A percentile compares a stretch with the other conserved stretches of the same genome.
Conservation (phyloP, 2,797 vertebrate genomes). For the Crenichthys baileyi region DNA sequence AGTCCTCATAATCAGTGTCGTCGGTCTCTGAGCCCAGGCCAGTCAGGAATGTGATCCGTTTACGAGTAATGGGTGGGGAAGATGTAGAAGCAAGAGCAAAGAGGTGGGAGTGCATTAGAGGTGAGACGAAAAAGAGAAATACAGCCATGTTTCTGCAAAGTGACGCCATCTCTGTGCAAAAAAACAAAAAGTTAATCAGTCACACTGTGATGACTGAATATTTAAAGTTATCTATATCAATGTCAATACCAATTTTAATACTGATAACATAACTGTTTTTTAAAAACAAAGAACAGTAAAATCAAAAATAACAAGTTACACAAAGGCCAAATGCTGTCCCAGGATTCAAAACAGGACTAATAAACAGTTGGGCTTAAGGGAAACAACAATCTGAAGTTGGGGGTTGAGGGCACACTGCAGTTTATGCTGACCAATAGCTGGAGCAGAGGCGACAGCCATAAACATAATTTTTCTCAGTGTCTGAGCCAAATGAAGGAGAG, state of each 20-base stretch:
- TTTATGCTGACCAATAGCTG: not conserved
- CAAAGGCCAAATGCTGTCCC: not conserved
- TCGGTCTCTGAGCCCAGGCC: not conserved
- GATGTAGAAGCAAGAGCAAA: slow-evolving; percentile 41
- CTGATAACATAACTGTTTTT: not conserved
- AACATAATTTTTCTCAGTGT: too few relatives aligned
- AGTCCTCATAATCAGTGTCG: slow-evolving; percentile 7
- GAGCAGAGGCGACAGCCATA: not conserved
- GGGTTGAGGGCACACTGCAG: not conserved
- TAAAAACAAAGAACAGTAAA: not conserved
- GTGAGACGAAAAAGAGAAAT: slow-evolving; percentile 59
- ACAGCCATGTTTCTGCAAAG: slow-evolving; percentile 30
- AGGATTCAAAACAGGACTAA: not conserved
- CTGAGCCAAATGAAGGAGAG: too few relatives aligned
- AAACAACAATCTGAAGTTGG: not conserved
- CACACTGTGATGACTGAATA: not conserved
- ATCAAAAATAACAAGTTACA: not conserved
- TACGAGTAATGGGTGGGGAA: slow-evolving; percentile 48
- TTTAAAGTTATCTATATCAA: not conserved
- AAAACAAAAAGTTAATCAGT: not conserved
- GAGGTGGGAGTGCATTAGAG: slow-evolving; percentile 37
- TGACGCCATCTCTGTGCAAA: slow-evolving; percentile 62
- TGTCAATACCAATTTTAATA: not conserved
- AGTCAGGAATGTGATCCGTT: slow-evolving; percentile 39
- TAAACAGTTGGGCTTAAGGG: not conserved